Evolutionary conservation across 2,113 vertebrate species (phyloP).

Genomic region (Xiphophorus couchianus): DNA sequence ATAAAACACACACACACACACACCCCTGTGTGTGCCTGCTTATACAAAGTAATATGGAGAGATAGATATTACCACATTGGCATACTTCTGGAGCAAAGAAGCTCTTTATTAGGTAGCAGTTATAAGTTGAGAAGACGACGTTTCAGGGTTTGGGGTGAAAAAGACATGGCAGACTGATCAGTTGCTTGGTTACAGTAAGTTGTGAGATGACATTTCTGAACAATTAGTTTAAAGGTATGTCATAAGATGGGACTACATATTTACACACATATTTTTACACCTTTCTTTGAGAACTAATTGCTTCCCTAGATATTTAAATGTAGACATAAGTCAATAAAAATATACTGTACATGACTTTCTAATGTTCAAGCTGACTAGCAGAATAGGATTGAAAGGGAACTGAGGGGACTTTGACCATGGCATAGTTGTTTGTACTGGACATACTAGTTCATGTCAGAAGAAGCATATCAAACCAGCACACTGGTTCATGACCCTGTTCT

Average conservation of each 20-base stretch:
- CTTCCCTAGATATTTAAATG: background rate
- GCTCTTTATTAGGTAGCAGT: conserved; percentile 14
- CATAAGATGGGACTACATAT: background rate
- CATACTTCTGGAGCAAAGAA: conserved; percentile 1
- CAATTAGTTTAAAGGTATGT: conserved; percentile 29
- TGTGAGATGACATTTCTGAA: conserved; percentile 4
- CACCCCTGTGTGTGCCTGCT: background rate
- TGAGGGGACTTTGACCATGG: too few species aligned
- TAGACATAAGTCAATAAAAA: background rate
- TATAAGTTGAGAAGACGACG: conserved; percentile 41
- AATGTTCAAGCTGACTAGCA: too few species aligned
- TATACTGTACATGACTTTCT: background rate
- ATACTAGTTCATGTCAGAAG: too few species aligned
- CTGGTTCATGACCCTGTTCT: too few species aligned
- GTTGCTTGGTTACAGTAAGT: conserved; percentile 42
- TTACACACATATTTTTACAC: background rate
- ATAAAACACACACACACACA: conserved; percentile 29
- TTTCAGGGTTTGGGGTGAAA: conserved; percentile 19
- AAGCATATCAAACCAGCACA: too few species aligned
- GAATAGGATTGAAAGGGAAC: too few species aligned
- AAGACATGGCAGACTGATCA: conserved; percentile 37
- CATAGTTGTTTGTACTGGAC: too few species aligned
- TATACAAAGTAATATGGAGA: conserved; percentile 13
- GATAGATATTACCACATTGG: conserved; percentile 4
- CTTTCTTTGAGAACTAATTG: background rate